Percentiles rank a stretch among this genome's conserved stretches.
phyloP scores from a whole-genome alignment of 2,888 invertebrate species.

The Myopa tessellatipennis region DNA sequence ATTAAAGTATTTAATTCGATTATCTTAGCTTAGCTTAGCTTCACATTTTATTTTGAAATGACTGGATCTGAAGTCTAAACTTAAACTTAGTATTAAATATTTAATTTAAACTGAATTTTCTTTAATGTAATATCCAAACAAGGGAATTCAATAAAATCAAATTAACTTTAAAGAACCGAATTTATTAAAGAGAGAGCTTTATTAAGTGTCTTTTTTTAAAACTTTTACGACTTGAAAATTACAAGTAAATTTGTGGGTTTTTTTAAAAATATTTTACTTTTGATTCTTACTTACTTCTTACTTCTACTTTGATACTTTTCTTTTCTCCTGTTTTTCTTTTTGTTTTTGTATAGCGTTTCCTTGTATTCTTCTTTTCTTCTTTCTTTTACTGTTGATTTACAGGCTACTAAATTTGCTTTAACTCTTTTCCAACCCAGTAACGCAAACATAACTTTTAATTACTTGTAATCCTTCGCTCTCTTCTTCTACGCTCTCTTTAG shows the following conservation, averaged over 20 bases:
- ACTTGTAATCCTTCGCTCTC: constrained; percentile 28
- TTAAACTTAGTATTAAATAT: too few relatives aligned
- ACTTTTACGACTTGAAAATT: neutral
- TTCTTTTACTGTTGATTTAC: neutral
- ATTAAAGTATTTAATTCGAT: too few relatives aligned
- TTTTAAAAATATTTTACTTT: neutral
- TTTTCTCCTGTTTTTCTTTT: too few relatives aligned
- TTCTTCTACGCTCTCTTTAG: neutral
- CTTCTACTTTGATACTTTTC: neutral
- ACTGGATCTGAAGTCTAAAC: too few relatives aligned
- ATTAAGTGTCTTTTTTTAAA: neutral
- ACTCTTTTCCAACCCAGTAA: constrained; percentile 21
- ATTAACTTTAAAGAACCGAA: too few relatives aligned
- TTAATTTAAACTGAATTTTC: too few relatives aligned
- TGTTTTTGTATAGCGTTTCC: too few relatives aligned
- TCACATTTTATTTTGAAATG: too few relatives aligned
- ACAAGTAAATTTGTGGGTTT: neutral
- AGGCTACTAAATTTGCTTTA: neutral
- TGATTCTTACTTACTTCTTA: neutral
- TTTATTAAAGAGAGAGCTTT: too few relatives aligned
- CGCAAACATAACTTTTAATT: constrained; percentile 45
- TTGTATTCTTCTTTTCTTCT: neutral
- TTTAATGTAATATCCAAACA: too few relatives aligned
- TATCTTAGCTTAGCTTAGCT: too few relatives aligned
- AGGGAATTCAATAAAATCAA: too few relatives aligned